Percentiles rank a stretch among this genome's conserved stretches.
phyloP scores from a whole-genome alignment of 2,113 vertebrate genomes.

The Tenrec ecaudatus region DNA sequence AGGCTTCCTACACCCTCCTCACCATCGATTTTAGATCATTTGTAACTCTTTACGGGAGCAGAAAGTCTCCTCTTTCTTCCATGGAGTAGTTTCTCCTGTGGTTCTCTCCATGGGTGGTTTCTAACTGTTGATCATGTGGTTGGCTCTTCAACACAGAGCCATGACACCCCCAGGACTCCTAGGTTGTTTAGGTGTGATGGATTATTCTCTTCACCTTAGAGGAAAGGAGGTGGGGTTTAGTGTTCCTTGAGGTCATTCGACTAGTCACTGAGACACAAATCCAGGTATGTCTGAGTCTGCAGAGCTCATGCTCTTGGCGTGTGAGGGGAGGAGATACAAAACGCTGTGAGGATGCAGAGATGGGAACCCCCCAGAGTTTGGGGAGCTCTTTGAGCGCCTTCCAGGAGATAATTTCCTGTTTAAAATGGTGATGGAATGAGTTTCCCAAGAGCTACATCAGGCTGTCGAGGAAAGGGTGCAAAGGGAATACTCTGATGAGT shows the following conservation, averaged over 20 bases:
- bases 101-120: too few relatives aligned
- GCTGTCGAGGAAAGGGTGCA: neutral
- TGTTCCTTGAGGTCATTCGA: neutral
- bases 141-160: too few relatives aligned
- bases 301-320: neutral
- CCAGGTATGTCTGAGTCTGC: neutral
- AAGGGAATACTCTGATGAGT: neutral
- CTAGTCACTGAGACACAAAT: neutral
- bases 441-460: neutral
- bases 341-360: neutral
- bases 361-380: neutral
- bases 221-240: neutral
- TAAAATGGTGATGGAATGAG: neutral
- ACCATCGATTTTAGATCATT: too few relatives aligned
- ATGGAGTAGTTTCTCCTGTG: too few relatives aligned
- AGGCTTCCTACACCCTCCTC: too few relatives aligned
- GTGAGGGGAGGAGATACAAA: neutral
- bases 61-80: too few relatives aligned
- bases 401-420: too few relatives aligned
- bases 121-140: too few relatives aligned
- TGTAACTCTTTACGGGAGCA: too few relatives aligned
- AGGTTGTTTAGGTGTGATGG: neutral
- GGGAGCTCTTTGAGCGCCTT: neutral
- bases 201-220: neutral
- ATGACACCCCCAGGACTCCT: too few relatives aligned